Evolutionary conservation across 2,888 invertebrate genomes (phyloP).

Genomic region (Rotaria sp.): DNA sequence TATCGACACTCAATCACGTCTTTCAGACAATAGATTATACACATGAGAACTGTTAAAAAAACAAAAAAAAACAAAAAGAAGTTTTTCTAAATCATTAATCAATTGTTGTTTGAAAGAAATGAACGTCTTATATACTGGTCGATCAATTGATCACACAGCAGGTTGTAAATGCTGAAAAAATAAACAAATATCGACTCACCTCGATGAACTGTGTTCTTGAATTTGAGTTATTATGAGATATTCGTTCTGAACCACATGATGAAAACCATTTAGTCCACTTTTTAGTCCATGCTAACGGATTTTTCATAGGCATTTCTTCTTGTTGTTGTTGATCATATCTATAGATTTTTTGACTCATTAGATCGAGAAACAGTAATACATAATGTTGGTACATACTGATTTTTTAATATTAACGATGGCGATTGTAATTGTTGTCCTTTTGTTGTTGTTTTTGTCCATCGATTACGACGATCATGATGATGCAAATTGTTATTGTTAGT

Average conservation of each 20-base stretch:
- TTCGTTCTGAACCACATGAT: neutral
- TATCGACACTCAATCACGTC: neutral
- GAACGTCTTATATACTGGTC: neutral
- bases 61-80: neutral
- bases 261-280: slow-evolving; percentile 26
- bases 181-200: neutral
- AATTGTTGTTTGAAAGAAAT: neutral
- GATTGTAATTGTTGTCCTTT: neutral
- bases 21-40: neutral
- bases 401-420: neutral
- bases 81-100: neutral
- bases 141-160: neutral
- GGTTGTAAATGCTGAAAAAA: neutral
- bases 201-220: neutral
- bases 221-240: neutral
- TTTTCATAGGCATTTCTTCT: neutral
- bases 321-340: neutral
- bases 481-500: neutral
- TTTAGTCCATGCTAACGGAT: neutral
- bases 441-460: neutral
- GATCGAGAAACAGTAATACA: neutral
- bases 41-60: neutral
- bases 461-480: neutral
- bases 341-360: neutral
- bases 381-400: neutral